Base-by-base conservation (phyloP, 2,113 vertebrate species). In the Peromyscus polionotus region DNA sequence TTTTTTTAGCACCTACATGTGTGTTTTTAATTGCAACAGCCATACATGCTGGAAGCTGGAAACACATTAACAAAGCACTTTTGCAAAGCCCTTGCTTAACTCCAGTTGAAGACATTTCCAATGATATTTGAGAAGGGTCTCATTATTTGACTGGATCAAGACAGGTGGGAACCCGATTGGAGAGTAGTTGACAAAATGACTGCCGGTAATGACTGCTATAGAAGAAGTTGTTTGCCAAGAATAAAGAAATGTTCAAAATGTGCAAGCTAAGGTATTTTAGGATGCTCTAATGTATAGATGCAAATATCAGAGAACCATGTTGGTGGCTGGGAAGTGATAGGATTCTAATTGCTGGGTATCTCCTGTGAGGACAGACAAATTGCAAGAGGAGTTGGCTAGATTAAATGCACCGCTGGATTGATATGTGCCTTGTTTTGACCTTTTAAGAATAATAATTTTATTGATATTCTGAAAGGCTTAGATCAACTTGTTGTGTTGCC, bases 1-100 rank as follows among this genome's bases (percentile, higher is more conserved):
- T 61, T 1, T 90, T 90, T 89, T 89, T 89, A 54, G 45, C 16
- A 72, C 28, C 36, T 92, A 85, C 65, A 91, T 93, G 84, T 83
- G 33, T 70, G 48, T 0, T 79, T 42, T 33, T 93, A 86, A 31
- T 51, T 88, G 70, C 87, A 90, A 95, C 54, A 93, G 22, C 24
- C 48, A 22, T 75, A 59, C 54, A 45, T 39, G 8, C 11, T 67
- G 19, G 88, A 57, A 57, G 45, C 22, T 57, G 5, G 39, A 65
- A 83, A 90, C 28, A 42, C 26, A 85, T 94, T 88, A 88, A 57
- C 42, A 93, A 96, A 90, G 7, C 10, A 33, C 10, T 17, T 39
- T 54, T 63, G 16, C 2, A 6, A 28, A 67, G 26, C 1, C 20
- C 10, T 51, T 26, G 20, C 24, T 93, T 96, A 51, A 8, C 65